These are phyloP conservation scores for Acropternis orthonyx DNA, from an alignment of 2,797 vertebrate species.

Conservation along the genomic window DNA sequence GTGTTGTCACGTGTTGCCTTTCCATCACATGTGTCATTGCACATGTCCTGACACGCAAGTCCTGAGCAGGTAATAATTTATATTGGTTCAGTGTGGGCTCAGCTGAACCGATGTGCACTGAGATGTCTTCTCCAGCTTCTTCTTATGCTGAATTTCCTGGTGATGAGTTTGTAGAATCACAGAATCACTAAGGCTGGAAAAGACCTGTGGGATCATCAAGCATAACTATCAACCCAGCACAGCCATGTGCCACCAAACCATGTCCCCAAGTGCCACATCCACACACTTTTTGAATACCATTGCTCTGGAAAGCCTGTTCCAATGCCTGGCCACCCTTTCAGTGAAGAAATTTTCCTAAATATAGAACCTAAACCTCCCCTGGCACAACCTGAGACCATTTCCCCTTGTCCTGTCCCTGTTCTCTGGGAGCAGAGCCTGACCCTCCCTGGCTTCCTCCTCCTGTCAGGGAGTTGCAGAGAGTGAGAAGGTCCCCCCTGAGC, in stretches of 20 bases:
- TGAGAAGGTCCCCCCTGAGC: background rate
- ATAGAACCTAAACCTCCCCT: background rate
- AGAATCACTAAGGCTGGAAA: background rate
- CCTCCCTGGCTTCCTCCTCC: background rate
- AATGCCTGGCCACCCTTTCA: background rate
- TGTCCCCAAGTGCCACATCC: background rate
- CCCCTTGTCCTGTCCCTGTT: background rate
- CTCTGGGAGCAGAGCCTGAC: background rate
- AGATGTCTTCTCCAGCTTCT: background rate
- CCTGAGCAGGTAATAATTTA: fast-evolving
- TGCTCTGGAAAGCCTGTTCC: background rate
- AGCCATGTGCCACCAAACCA: background rate
- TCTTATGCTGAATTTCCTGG: background rate
- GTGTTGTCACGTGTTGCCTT: background rate
- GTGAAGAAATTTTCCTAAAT: background rate
- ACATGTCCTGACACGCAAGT: fast-evolving
- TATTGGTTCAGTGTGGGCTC: background rate
- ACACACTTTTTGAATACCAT: background rate
- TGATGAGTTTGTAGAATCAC: background rate
- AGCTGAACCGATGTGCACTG: background rate
- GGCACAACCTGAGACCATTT: fast-evolving
- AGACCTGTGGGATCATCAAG: background rate
- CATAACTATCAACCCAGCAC: fast-evolving
- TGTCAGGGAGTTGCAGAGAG: background rate
- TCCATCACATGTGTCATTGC: background rate